Conservation (phyloP, 92 coral and sea anemone genomes). For the Montipora capitata region DNA sequence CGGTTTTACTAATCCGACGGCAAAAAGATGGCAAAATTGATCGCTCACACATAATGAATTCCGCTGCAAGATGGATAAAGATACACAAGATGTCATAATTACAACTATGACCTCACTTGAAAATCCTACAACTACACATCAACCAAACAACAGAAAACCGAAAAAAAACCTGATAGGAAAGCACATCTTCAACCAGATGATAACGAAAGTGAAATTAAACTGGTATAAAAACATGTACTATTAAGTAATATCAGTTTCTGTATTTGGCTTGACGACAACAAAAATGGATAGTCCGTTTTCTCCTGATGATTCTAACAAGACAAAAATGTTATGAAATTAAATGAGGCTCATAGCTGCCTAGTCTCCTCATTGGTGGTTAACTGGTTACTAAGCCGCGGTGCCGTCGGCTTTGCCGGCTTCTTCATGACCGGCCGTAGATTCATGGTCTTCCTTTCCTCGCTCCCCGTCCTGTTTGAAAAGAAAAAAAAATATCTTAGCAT, state of each 20-base stretch:
- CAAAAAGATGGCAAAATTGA: conserved; percentile 65
- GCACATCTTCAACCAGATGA: conserved; percentile 28
- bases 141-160: conserved; percentile 16
- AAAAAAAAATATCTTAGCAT: background rate
- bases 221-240: conserved; percentile 28
- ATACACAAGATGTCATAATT: conserved; percentile 48
- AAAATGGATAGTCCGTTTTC: conserved; percentile 9
- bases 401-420: conserved; percentile 44
- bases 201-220: background rate
- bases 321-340: conserved; percentile 41
- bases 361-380: conserved; percentile 44
- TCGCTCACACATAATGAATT: conserved; percentile 55
- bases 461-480: conserved; percentile 45
- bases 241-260: conserved; percentile 31
- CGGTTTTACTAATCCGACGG: conserved; percentile 67
- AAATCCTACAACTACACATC: conserved; percentile 20
- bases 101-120: conserved; percentile 61
- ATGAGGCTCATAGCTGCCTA: conserved; percentile 61
- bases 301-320: conserved; percentile 31
- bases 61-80: conserved; percentile 64
- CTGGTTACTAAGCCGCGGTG: conserved; percentile 27
- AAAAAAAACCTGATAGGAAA: conserved; percentile 13
- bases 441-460: conserved; percentile 28
- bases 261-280: conserved; percentile 36
- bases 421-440: conserved; percentile 40